A percentile compares a stretch with the other conserved stretches of the same genome.
Conservation (phyloP, 2,797 vertebrate species). For the Sebastes trivittatus region DNA sequence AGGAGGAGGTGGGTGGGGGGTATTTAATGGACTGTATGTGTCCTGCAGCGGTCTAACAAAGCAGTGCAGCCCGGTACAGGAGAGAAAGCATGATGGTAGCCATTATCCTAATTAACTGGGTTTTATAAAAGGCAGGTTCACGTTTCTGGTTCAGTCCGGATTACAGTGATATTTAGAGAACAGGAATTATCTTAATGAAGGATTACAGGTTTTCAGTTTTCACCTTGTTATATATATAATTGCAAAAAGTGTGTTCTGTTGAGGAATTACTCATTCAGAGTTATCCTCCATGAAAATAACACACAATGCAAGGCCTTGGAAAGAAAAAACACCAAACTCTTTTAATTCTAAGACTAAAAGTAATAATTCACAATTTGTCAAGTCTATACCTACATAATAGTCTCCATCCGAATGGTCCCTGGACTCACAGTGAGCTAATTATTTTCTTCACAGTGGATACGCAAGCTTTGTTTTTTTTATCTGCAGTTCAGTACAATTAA, state of each 20-base stretch:
- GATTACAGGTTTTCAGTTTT: neutral
- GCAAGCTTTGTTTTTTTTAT: slow-evolving; percentile 26
- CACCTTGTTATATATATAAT: neutral
- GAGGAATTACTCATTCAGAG: neutral
- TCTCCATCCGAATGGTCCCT: neutral
- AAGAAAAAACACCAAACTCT: neutral
- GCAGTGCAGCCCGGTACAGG: neutral
- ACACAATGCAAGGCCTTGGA: neutral
- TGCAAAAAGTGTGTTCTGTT: neutral
- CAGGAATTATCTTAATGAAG: slow-evolving; percentile 1
- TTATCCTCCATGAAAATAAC: neutral
- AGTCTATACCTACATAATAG: neutral
- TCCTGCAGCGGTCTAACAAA: slow-evolving; percentile 28
- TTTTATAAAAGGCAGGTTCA: slow-evolving; percentile 16
- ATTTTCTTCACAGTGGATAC: slow-evolving; percentile 11
- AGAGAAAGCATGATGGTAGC: slow-evolving; percentile 9
- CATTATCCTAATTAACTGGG: slow-evolving; percentile 23
- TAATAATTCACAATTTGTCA: neutral
- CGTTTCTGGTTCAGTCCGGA: neutral
- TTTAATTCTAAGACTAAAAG: neutral
- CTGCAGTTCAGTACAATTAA: slow-evolving; percentile 18
- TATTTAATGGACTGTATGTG: slow-evolving; percentile 10
- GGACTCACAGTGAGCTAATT: slow-evolving; percentile 7
- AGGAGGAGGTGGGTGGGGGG: neutral
- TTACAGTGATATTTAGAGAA: slow-evolving; percentile 3